These are phyloP conservation scores for Ophiothrix spiculata DNA, from an alignment of 35 echinoderm and acorn worm species.

Conservation along the genomic window DNA sequence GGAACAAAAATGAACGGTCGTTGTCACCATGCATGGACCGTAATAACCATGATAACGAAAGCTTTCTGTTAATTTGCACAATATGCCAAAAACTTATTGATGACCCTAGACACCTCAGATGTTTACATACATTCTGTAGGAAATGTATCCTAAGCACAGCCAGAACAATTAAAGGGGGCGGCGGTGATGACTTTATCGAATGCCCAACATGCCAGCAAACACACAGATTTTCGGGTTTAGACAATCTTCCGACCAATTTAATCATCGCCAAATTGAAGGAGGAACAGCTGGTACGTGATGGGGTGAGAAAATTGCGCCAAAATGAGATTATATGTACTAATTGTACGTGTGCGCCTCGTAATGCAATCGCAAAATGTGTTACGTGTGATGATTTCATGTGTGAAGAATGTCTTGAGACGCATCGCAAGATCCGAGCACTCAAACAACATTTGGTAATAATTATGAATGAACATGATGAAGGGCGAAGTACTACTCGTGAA, in stretches of 20 bases:
- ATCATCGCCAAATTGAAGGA: neutral
- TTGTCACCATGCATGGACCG: too few relatives aligned
- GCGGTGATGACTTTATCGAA: neutral
- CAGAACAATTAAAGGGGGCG: neutral
- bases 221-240: neutral
- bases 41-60: too few relatives aligned
- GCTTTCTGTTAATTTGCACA: neutral
- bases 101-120: neutral
- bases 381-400: slow-evolving; percentile 3
- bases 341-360: neutral
- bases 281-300: neutral
- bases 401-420: neutral
- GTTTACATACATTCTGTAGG: neutral
- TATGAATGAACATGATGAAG: neutral
- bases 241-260: neutral
- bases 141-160: neutral
- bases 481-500: neutral
- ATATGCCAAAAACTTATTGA: neutral
- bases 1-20: too few relatives aligned
- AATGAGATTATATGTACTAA: neutral
- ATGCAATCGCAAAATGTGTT: neutral
- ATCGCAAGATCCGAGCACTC: neutral
- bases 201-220: neutral
- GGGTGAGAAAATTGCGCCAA: neutral
- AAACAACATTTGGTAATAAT: neutral